Evolutionary conservation across 1,140 invertebrate genomes (phyloP).

Genomic region (Grapholita molesta): DNA sequence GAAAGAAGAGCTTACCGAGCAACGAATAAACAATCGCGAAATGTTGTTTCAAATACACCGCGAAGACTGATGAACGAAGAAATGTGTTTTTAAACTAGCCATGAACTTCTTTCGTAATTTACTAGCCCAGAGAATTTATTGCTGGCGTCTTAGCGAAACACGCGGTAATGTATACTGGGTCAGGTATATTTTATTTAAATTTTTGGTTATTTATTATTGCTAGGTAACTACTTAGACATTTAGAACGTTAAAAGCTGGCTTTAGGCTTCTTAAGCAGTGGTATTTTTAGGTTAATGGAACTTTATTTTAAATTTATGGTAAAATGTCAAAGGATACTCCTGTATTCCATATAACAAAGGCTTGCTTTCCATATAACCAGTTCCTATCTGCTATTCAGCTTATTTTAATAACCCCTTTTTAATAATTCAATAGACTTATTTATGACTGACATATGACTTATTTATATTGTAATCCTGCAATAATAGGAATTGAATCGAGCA

Average conservation of each 20-base stretch:
- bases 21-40: conserved; percentile 71
- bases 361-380: neutral
- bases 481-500: too few species aligned
- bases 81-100: conserved; percentile 30
- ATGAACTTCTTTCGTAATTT: conserved; percentile 11
- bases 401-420: too few species aligned
- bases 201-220: neutral
- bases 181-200: neutral
- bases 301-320: neutral
- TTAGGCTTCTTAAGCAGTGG: neutral
- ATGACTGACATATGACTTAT: too few species aligned
- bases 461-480: too few species aligned
- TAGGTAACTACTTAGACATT: neutral
- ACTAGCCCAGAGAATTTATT: neutral
- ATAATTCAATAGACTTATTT: too few species aligned
- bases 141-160: neutral
- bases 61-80: conserved; percentile 55
- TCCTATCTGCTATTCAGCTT: too few species aligned
- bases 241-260: neutral
- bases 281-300: neutral
- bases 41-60: conserved; percentile 63
- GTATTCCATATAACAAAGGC: too few species aligned
- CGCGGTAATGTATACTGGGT: neutral
- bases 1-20: conserved; percentile 72
- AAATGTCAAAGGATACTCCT: neutral